phyloP scores from a whole-genome alignment of 2,797 vertebrate species.

The Ammospiza maritima region DNA sequence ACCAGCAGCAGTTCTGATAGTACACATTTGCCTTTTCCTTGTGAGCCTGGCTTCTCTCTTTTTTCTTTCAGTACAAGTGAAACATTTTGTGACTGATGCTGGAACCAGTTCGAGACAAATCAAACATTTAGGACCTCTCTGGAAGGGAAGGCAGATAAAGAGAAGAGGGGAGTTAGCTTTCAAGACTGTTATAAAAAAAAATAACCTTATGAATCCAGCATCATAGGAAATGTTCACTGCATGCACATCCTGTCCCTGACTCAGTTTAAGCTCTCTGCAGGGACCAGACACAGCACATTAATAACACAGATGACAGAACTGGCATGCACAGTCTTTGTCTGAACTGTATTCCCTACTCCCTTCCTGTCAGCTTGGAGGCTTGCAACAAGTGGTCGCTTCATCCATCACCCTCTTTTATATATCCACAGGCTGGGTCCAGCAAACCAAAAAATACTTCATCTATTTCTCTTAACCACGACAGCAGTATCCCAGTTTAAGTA shows the following conservation, averaged over 20 bases:
- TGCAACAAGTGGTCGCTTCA: slow-evolving; percentile 30
- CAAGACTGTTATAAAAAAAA: not conserved
- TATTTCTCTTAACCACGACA: not conserved
- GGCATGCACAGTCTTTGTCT: slow-evolving; percentile 39
- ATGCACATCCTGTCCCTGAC: slow-evolving; percentile 40
- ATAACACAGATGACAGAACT: slow-evolving; percentile 21
- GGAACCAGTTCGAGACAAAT: slow-evolving; percentile 13
- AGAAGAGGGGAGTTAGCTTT: not conserved
- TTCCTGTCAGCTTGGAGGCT: slow-evolving; percentile 18
- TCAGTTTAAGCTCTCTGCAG: slow-evolving; percentile 26
- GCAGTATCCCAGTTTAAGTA: not conserved
- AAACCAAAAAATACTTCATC: not conserved
- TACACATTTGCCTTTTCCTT: not conserved
- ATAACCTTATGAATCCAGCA: not conserved
- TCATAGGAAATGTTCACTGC: slow-evolving; percentile 36
- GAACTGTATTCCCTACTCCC: slow-evolving; percentile 19
- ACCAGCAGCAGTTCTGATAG: not conserved
- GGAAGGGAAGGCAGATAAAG: not conserved
- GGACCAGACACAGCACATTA: slow-evolving; percentile 36
- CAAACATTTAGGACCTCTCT: not conserved
- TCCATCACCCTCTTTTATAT: not conserved
- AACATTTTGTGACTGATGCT: not conserved
- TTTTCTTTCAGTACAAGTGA: not conserved
- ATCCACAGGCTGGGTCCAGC: not conserved
- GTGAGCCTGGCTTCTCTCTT: not conserved